Conservation (phyloP, 2,113 vertebrate genomes). For the Mohoua ochrocephala region DNA sequence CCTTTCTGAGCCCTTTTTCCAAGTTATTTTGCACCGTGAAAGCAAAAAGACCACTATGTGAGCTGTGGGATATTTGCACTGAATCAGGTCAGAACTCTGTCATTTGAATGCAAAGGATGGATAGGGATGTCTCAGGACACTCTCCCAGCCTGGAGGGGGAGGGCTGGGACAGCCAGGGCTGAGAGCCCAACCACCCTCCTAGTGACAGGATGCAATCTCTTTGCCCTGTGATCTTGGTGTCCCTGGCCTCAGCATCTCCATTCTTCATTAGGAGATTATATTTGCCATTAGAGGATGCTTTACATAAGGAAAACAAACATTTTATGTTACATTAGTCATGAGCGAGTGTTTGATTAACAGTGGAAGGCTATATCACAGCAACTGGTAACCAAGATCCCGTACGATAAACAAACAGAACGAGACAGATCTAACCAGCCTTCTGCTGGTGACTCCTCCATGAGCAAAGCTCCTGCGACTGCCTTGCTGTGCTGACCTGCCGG, state of each 20-base stretch:
- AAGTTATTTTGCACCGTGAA: neutral
- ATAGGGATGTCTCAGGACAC: neutral
- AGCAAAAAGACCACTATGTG: neutral
- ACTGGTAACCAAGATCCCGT: neutral
- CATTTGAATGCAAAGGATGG: neutral
- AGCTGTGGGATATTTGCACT: neutral
- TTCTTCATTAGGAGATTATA: neutral
- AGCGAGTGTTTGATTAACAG: constrained; percentile 12
- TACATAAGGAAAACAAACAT: constrained; percentile 23
- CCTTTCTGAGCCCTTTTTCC: neutral
- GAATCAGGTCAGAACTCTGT: neutral
- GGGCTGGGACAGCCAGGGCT: neutral
- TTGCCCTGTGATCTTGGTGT: neutral
- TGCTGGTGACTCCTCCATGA: neutral
- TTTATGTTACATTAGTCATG: neutral
- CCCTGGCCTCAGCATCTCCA: neutral
- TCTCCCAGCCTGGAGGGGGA: neutral
- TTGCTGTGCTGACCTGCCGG: neutral
- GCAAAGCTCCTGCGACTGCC: neutral
- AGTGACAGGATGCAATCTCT: neutral
- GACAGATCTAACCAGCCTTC: neutral
- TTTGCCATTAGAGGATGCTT: neutral
- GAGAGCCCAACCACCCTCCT: neutral
- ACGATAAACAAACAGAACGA: constrained; percentile 42
- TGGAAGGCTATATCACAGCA: neutral